Evolutionary conservation across 2,797 vertebrate genomes (phyloP), one percentile per base, ranked within the genome.

Genomic region (Chaunax sp.): DNA sequence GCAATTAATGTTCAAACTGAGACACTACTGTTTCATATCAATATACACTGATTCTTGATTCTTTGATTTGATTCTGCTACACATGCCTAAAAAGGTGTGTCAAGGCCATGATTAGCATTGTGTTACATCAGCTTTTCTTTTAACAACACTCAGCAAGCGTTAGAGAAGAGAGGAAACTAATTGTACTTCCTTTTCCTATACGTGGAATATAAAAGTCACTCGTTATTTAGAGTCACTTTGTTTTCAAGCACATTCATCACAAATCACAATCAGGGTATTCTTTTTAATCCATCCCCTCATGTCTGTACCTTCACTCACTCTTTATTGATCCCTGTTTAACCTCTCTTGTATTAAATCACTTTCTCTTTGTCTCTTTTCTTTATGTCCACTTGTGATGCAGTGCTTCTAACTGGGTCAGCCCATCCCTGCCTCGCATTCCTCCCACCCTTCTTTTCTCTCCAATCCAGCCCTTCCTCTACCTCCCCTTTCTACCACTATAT

Each of bases 401-500:
- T 82, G 86, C 82, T 85, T 88, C 81, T 90, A 91, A 83, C 56
- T 91, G 89, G 91, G 90, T 92, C 90, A 90, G 69, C 67, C 69
- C 37, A 25, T 84, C 77, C 70, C 73, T 71, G 60, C 69, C 64
- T 78, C 49, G 41, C 55, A 70, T 80, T 67, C 80, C 77, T 70
- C 77, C 72, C 78, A 62, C 66, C 62, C n/a, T 55, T 65, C 35
- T 46, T 11, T 15, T 54, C 50, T 74, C 72, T 78, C 62, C 56
- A 70, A 62, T 59, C 69, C 63, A 69, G 26, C 67, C 30, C 73
- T 37, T 68, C 51, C 47, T 58, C 33, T 16, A 28, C 38, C 26
- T 63, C 49, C 51, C 57, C 55, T 19, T 66, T 59, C 56, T 59
- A 46, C 52, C 69, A 67, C 12, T 72, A 64, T 40, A 67, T 74